Conservation (phyloP, 2,888 invertebrate genomes). For the Tetragonula carbonaria region DNA sequence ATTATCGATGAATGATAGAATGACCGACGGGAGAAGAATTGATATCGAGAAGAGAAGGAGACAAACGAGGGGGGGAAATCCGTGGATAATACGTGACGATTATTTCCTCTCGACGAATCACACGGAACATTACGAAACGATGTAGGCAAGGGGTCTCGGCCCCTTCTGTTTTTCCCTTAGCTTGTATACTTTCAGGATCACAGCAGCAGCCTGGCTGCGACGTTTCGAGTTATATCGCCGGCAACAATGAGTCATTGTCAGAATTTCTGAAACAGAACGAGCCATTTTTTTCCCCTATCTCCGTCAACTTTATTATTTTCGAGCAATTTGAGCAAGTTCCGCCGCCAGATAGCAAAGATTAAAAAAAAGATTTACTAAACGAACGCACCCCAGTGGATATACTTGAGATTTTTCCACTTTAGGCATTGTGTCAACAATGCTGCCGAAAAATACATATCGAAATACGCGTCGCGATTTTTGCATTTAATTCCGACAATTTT, state of each 20-base stretch:
- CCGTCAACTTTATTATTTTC: constrained; percentile 20
- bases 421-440: too few relatives aligned
- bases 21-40: background rate
- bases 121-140: constrained; percentile 35
- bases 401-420: background rate
- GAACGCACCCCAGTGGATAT: background rate
- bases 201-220: constrained; percentile 48
- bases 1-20: background rate
- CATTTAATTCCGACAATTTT: background rate
- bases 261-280: constrained; percentile 51
- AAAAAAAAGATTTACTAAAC: constrained; percentile 15
- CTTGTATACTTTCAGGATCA: constrained; percentile 47
- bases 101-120: constrained; percentile 40
- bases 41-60: background rate
- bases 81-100: constrained; percentile 6
- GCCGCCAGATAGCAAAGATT: background rate
- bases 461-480: background rate
- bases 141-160: constrained; percentile 47
- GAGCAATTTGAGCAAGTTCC: background rate
- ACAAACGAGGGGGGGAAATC: constrained; percentile 10
- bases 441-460: too few relatives aligned
- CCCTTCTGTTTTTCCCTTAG: constrained; percentile 36
- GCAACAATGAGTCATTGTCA: constrained; percentile 62
- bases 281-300: background rate
- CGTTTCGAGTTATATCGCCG: constrained; percentile 58